Evolutionary conservation across 1,140 invertebrate species (phyloP).

Genomic region (Drosophila melanica): DNA sequence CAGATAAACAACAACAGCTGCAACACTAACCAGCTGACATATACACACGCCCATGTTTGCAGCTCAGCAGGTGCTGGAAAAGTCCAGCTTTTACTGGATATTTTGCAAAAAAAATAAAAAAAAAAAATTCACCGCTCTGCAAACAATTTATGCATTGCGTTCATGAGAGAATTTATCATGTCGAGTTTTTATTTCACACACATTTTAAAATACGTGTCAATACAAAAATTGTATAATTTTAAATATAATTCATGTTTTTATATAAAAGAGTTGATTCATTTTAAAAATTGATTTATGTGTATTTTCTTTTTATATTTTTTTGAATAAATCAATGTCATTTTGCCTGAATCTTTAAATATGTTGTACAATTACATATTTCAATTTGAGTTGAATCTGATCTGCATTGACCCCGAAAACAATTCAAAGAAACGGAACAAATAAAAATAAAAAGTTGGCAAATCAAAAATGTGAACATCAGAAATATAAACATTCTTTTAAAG

Average conservation of each 20-base stretch:
- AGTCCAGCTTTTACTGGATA: slow-evolving; percentile 20
- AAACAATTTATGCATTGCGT: neutral
- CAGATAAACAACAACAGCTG: slow-evolving; percentile 6
- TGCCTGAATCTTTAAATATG: neutral
- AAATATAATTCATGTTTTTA: too few relatives aligned
- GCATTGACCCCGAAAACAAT: slow-evolving; percentile 17
- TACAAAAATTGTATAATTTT: neutral
- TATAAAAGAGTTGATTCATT: too few relatives aligned
- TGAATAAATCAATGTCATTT: too few relatives aligned
- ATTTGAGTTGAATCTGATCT: slow-evolving; percentile 18
- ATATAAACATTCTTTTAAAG: slow-evolving; percentile 41
- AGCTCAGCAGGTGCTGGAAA: slow-evolving; percentile 11
- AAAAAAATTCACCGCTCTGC: neutral
- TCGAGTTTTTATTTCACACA: neutral
- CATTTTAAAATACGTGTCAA: too few relatives aligned
- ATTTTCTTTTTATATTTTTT: too few relatives aligned
- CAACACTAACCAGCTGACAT: slow-evolving; percentile 6
- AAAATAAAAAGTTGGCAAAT: slow-evolving; percentile 1
- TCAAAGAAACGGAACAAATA: slow-evolving; percentile 9
- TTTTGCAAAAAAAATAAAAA: neutral
- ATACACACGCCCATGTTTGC: neutral
- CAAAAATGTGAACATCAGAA: slow-evolving; percentile 11
- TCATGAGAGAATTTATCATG: slow-evolving; percentile 5
- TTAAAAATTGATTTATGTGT: too few relatives aligned
- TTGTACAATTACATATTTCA: slow-evolving; percentile 1